These are phyloP conservation scores for Sialis fuliginosa DNA, from an alignment of 2,888 invertebrate species.

Conservation along the genomic window DNA sequence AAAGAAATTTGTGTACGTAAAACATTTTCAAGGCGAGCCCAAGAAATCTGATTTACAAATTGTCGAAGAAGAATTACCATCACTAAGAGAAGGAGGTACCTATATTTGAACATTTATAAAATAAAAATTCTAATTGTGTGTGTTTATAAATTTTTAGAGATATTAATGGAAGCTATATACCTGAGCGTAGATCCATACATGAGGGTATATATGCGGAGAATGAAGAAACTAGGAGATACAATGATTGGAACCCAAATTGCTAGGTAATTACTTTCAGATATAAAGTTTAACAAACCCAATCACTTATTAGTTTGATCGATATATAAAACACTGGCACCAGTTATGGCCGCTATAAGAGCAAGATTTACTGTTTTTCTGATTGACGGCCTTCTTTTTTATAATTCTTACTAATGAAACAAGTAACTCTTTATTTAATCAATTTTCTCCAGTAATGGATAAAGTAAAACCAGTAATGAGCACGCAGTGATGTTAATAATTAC, in stretches of 20 bases:
- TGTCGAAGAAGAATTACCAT: slow-evolving; percentile 27
- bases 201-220: slow-evolving; percentile 3
- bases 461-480: too few relatives aligned
- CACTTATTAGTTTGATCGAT: too few relatives aligned
- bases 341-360: too few relatives aligned
- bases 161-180: slow-evolving; percentile 17
- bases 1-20: slow-evolving; percentile 25
- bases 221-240: slow-evolving; percentile 5
- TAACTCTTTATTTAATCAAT: too few relatives aligned
- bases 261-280: slow-evolving; percentile 2
- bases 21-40: slow-evolving; percentile 26
- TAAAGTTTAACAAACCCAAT: too few relatives aligned
- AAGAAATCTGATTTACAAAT: slow-evolving; percentile 25
- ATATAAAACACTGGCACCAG: too few relatives aligned
- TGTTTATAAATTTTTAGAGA: background rate
- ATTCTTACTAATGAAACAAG: too few relatives aligned
- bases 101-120: background rate
- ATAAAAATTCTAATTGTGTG: background rate
- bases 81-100: slow-evolving; percentile 28
- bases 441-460: too few relatives aligned
- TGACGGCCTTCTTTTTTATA: too few relatives aligned
- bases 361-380: too few relatives aligned
- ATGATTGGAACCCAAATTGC: slow-evolving; percentile 7
- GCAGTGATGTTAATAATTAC: too few relatives aligned
- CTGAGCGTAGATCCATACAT: slow-evolving; percentile 20